These are phyloP conservation scores for Trachops cirrhosus DNA, from an alignment of 2,797 vertebrate species.

Conservation along the genomic window DNA sequence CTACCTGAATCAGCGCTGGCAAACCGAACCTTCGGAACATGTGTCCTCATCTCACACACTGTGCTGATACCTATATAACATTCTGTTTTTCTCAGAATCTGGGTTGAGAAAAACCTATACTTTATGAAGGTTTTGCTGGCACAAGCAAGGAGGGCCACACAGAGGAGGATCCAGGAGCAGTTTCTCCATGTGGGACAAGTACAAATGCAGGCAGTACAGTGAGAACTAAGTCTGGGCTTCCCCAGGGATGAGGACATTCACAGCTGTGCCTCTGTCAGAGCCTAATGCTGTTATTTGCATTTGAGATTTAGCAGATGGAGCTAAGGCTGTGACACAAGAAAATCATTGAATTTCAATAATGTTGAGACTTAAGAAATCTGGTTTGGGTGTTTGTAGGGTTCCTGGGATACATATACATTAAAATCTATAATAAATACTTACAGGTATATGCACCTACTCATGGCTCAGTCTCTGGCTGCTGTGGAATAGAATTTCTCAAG, in stretches of 20 bases:
- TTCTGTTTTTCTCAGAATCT: neutral
- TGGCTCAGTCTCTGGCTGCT: neutral
- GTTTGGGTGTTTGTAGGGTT: neutral
- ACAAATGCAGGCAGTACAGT: neutral
- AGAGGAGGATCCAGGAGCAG: neutral
- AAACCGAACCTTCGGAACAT: neutral
- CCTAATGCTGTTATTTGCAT: neutral
- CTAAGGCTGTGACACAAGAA: neutral
- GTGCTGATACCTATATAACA: neutral
- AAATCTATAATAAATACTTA: neutral
- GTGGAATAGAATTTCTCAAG: neutral
- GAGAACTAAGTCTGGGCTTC: accelerated
- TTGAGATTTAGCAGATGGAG: neutral
- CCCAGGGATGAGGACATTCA: neutral
- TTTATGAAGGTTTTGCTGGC: neutral
- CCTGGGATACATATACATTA: neutral
- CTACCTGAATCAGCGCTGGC: neutral
- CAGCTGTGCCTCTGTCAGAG: neutral
- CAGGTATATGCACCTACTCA: neutral
- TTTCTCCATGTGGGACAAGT: neutral
- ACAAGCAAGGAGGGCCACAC: neutral
- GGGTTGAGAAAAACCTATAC: neutral
- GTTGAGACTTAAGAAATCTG: neutral
- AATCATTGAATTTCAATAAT: neutral
- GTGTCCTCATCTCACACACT: neutral